Base-by-base conservation (phyloP, 1,140 invertebrate species). In the Leptinotarsa lineolata region DNA sequence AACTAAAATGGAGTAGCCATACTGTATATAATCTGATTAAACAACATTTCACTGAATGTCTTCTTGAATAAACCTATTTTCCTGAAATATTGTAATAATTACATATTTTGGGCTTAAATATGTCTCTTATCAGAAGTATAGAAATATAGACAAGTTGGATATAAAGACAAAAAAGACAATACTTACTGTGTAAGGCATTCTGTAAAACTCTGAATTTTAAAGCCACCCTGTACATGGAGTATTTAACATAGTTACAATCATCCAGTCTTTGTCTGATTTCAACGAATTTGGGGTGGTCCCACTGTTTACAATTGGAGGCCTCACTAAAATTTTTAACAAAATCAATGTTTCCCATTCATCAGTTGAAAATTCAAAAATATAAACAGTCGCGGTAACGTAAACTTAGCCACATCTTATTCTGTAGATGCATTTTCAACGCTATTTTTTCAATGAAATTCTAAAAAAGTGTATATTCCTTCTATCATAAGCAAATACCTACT, bases 191-290 rank as follows among this genome's bases (percentile, higher is more conserved):
- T 66, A 91, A 83, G 74, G 86, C 81, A 74, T 87, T 88, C 86
- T 95, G 94, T 72, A 96, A 82, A 70, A 88, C 87, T 77, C 90
- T 86, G 67, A 95, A 86, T 85, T 96, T 96, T 84, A 93, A 91
- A 16, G 93, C 93, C 60, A 92, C 92, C 78, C 93, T 86, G 84
- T 96, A 96, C 21, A 92, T 90, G 75, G 91, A 90, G 85, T 94
- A 95, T 83, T 92, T 90, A 45, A 95, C 91, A 75, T 90, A 89
- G 82, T 94, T 92, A 76, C 92, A 91, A 72, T 92, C 89, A 77
- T 89, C 86, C 76, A 93, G 83, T 69, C 81, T 83, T 72, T 86
- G 82, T 76, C 85, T 80, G 39, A 89, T 85, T 58, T 86, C 85
- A 4, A 71, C 69, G 80, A 88, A 88, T 70, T 86, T 84, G 30